These are phyloP conservation scores for Urocynchramus pylzowi DNA, from an alignment of 2,113 vertebrate genomes.

Conservation along the genomic window DNA sequence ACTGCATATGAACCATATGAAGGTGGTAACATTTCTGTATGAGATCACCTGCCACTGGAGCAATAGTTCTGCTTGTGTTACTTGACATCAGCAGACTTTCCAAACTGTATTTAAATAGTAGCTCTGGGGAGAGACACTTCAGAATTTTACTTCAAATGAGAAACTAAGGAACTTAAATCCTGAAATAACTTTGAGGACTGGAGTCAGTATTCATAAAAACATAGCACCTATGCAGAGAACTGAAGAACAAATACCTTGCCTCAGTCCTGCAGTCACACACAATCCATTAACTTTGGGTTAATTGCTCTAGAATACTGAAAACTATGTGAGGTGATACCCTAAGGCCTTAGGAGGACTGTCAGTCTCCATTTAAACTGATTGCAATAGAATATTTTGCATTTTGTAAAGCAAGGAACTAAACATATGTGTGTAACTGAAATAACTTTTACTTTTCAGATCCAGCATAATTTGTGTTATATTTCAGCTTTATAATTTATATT, in stretches of 20 bases:
- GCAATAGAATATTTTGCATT: not conserved
- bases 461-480: not conserved
- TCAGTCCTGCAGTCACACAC: not conserved
- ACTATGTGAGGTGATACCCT: not conserved
- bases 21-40: not conserved
- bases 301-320: not conserved
- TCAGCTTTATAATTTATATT: not conserved
- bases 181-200: not conserved
- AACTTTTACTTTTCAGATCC: not conserved
- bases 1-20: accelerated
- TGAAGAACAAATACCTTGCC: not conserved
- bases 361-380: not conserved
- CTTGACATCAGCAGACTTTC: not conserved
- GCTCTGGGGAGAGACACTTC: not conserved
- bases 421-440: not conserved
- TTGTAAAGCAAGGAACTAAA: not conserved
- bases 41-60: not conserved
- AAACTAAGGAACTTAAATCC: not conserved
- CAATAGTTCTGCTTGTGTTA: not conserved
- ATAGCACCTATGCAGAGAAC: not conserved
- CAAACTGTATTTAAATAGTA: not conserved
- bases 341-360: not conserved
- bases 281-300: not conserved
- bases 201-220: not conserved
- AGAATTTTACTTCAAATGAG: not conserved